Percentiles rank a stretch among this genome's conserved stretches.
Evolutionary conservation across 1,140 invertebrate genomes (phyloP).

Genomic region (Cheumatopsyche charites): DNA sequence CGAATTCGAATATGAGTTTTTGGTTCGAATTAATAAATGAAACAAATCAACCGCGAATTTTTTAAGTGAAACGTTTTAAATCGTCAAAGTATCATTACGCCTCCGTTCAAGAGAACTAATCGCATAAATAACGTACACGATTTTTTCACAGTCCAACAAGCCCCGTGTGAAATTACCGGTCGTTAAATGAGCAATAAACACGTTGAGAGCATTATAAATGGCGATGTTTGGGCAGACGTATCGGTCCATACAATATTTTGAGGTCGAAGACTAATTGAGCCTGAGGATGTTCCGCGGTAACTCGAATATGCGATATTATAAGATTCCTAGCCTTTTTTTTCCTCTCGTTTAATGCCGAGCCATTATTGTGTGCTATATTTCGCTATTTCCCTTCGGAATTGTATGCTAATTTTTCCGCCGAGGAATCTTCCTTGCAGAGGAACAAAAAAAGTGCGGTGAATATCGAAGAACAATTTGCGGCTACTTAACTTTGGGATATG

Average conservation of each 20-base stretch:
- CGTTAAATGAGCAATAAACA: conserved; percentile 27
- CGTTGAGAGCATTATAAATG: conserved; percentile 9
- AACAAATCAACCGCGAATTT: too few species aligned
- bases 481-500: not conserved
- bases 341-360: not conserved
- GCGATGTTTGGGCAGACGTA: conserved; percentile 8
- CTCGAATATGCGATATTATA: not conserved
- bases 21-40: too few species aligned
- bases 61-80: not conserved
- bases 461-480: conserved; percentile 3
- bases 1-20: too few species aligned
- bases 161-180: conserved; percentile 21
- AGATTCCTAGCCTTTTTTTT: not conserved
- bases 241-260: conserved; percentile 7
- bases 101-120: not conserved
- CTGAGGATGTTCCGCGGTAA: not conserved
- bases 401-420: conserved; percentile 12
- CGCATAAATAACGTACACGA: not conserved
- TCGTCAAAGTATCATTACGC: not conserved
- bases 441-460: conserved; percentile 2
- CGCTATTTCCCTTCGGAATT: not conserved
- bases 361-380: not conserved
- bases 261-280: conserved; percentile 23
- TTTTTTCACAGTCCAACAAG: conserved; percentile 9
- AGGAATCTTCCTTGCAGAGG: not conserved